Percentiles rank a stretch among this genome's conserved stretches.
These are phyloP conservation scores for Standfussiana lucernea DNA, from an alignment of 2,888 invertebrate species.

Conservation along the genomic window DNA sequence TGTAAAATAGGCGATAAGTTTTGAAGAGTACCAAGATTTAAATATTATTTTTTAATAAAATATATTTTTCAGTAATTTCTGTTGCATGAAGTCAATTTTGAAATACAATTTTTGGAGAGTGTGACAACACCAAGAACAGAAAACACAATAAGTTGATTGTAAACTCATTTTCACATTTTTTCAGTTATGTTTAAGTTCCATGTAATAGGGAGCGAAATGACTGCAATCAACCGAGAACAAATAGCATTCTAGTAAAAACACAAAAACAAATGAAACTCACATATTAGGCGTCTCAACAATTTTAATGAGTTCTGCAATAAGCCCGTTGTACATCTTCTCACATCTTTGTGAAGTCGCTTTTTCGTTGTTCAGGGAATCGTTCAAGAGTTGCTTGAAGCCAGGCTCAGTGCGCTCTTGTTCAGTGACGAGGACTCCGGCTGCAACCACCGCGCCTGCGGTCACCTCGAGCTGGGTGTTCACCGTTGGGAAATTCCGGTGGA, in stretches of 20 bases:
- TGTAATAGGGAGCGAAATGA: neutral
- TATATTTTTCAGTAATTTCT: neutral
- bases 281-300: slow-evolving; percentile 85
- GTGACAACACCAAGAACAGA: neutral
- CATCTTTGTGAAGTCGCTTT: slow-evolving; percentile 84
- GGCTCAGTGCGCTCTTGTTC: slow-evolving; percentile 78
- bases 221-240: neutral
- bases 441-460: slow-evolving; percentile 87
- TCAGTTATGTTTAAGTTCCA: neutral
- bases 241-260: neutral
- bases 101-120: neutral
- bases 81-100: neutral
- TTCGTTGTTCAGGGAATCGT: slow-evolving; percentile 80
- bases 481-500: slow-evolving; percentile 92
- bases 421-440: slow-evolving; percentile 87
- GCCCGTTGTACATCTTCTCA: slow-evolving; percentile 87
- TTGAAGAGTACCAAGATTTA: neutral
- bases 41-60: neutral
- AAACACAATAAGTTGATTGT: neutral
- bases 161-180: neutral
- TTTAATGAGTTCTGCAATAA: slow-evolving; percentile 90
- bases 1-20: neutral
- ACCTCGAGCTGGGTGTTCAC: slow-evolving; percentile 91
- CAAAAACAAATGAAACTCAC: slow-evolving; percentile 72
- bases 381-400: slow-evolving; percentile 71